These are phyloP conservation scores for Morus bassanus DNA, from an alignment of 2,797 vertebrate species.

Conservation along the genomic window DNA sequence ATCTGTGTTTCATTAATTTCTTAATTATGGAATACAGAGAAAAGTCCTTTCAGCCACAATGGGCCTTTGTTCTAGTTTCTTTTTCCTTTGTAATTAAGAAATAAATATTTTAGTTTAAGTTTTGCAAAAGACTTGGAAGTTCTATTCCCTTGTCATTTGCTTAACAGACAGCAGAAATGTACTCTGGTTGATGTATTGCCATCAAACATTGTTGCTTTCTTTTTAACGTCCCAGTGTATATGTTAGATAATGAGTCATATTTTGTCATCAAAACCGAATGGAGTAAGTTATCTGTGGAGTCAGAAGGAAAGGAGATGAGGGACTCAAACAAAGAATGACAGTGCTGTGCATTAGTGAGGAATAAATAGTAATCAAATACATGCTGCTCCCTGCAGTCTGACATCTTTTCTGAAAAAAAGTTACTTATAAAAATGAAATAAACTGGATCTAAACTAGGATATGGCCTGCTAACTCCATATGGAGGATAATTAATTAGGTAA, in stretches of 20 bases:
- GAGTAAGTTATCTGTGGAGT: background rate
- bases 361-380: background rate
- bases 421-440: background rate
- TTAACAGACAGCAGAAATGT: background rate
- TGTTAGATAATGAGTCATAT: background rate
- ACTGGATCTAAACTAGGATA: background rate
- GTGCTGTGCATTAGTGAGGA: background rate
- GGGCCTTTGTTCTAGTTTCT: background rate
- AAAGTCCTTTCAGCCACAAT: background rate
- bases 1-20: background rate
- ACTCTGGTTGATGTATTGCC: background rate
- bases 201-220: background rate
- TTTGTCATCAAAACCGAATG: background rate
- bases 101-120: background rate
- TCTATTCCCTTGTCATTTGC: background rate
- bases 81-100: background rate
- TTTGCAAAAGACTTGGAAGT: background rate
- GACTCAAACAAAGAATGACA: background rate
- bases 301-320: background rate
- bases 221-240: background rate
- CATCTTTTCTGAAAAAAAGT: background rate
- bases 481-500: background rate
- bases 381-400: background rate
- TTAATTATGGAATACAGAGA: background rate
- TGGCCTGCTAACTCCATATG: background rate